These are phyloP conservation scores for Stichopus horrens DNA, from an alignment of 53 echinoderm and acorn worm species.

Conservation along the genomic window DNA sequence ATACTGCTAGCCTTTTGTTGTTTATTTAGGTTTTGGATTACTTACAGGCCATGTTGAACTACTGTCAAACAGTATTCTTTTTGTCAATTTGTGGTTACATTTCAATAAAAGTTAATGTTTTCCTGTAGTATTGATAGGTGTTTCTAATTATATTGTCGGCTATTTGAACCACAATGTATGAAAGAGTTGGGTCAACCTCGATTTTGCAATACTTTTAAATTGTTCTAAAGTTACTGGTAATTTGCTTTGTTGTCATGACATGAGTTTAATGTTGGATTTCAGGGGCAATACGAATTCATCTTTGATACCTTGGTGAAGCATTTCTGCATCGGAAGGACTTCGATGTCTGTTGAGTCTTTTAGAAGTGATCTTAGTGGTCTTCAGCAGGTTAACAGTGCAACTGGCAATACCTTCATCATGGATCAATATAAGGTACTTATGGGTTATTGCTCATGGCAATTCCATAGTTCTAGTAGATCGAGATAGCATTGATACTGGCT, in stretches of 20 bases:
- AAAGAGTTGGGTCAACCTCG: background rate
- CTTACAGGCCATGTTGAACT: too few relatives aligned
- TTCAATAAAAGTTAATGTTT: background rate
- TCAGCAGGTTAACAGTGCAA: constrained; percentile 35
- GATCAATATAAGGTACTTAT: constrained; percentile 60
- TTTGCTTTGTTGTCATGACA: background rate
- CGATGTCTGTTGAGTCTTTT: constrained; percentile 36
- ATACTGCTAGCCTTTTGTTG: too few relatives aligned
- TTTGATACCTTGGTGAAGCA: constrained; percentile 69
- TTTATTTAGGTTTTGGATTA: too few relatives aligned
- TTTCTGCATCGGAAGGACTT: constrained; percentile 62
- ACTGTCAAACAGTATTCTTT: background rate
- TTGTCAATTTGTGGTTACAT: background rate
- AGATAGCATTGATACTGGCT: too few relatives aligned
- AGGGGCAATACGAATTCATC: constrained; percentile 88
- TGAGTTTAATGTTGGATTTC: background rate
- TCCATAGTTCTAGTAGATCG: too few relatives aligned
- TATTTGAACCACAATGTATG: background rate
- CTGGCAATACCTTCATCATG: constrained; percentile 33
- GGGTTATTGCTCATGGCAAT: too few relatives aligned
- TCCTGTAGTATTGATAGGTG: background rate
- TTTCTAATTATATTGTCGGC: background rate
- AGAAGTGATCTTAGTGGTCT: constrained; percentile 29
- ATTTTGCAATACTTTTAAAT: background rate
- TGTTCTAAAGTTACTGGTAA: too few relatives aligned